phyloP scores from a whole-genome alignment of 2,888 invertebrate genomes.

The Heliconius ethilla region DNA sequence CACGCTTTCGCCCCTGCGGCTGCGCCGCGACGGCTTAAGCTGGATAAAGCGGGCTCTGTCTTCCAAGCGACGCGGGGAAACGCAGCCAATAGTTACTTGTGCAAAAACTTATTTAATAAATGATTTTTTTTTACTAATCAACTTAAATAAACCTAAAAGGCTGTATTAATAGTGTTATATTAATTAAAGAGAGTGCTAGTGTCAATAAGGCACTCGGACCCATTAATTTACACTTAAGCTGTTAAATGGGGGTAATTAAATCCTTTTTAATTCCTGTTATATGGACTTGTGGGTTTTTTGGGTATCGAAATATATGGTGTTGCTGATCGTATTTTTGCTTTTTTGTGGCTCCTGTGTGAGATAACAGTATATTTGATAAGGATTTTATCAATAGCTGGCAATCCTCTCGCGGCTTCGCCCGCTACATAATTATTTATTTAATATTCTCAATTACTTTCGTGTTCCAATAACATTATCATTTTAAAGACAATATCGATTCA shows the following conservation, averaged over 20 bases:
- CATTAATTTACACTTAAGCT: conserved; percentile 1
- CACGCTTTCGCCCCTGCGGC: no score
- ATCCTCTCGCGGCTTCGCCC: no score
- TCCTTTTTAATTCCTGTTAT: background rate
- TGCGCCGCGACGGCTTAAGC: no score
- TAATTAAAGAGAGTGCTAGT: conserved; percentile 3
- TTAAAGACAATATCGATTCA: no score
- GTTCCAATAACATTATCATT: no score
- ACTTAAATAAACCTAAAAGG: background rate
- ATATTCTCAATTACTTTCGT: no score
- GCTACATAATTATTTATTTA: no score
- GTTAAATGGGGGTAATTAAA: background rate
- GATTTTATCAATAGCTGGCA: background rate
- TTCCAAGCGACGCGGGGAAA: no score
- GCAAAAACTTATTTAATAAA: no score
- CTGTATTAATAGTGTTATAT: background rate
- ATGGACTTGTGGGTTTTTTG: background rate
- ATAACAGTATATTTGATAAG: background rate
- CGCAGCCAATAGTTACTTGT: no score
- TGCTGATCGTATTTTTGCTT: background rate
- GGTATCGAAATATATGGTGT: background rate
- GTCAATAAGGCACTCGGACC: background rate
- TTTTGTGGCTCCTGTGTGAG: background rate
- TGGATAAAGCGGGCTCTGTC: no score
- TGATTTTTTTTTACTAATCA: no score